Base-by-base conservation (phyloP, 1,140 invertebrate genomes). In the Anoplolepis gracilipes region DNA sequence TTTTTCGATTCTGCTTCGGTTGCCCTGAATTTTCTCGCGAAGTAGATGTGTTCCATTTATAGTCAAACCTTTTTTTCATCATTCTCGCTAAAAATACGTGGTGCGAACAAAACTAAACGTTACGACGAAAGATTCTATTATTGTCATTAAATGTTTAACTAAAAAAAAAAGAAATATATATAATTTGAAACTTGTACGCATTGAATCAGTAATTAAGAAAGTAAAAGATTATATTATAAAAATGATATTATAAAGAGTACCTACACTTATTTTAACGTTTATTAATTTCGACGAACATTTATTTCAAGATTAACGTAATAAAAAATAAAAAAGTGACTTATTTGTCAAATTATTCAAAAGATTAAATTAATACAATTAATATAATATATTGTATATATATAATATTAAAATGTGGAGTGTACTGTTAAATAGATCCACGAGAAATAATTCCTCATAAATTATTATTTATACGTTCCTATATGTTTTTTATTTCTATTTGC, bases 1-100 rank as follows among this genome's bases (percentile, higher is more conserved):
- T 36, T 67, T 72, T 72, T 57, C 78, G 53, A 59, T 82, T 10
- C 49, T 39, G 42, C 65, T 42, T 57, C 25, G 33, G 36, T 13
- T 30, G 3, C 3, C 28, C 16, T 72, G 65, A 81, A 81, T 70
- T 72, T 72, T 33, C 36, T 30, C 25, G 33, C 77, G 2, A 72
- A 72, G 36, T 72, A 59, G 53, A 61, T 73, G 59, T 22, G 36
- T 42, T 28, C n/a, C 64, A 8, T 39, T 69, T 36, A 1, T 46
- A 36, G 46, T 7, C 22, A 7, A 30, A 79, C 16, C 19, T 39
- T 30, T 8, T 70, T 11, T 28, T 42, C 36, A 19, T 53, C 10
- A 53, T 8, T 69, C 8, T 28, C 22, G 7, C 25, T 13, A 36
- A 7, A 19, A 30, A n/a, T 19, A 30, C 5, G 10, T 36, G 42